A percentile compares a stretch with the other conserved stretches of the same genome.
phyloP scores from a whole-genome alignment of 1,140 invertebrate genomes.

The Apis laboriosa region DNA sequence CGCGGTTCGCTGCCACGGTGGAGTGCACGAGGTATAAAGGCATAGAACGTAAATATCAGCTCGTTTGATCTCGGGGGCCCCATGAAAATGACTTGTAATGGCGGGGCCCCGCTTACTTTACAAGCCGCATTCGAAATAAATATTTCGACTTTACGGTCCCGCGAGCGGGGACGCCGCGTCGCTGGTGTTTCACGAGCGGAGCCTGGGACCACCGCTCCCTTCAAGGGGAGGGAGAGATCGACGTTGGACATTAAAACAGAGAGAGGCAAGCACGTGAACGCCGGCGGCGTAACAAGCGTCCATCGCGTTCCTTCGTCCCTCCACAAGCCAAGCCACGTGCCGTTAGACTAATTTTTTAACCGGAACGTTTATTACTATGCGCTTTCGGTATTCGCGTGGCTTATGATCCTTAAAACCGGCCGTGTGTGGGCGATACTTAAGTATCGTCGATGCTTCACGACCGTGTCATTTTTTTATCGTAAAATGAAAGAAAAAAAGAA shows the following conservation, averaged over 20 bases:
- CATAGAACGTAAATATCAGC: constrained; percentile 69
- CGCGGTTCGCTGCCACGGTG: constrained; percentile 1
- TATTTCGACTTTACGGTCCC: constrained; percentile 72
- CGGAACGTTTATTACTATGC: background rate
- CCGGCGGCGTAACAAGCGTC: constrained; percentile 27
- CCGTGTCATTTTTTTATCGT: background rate
- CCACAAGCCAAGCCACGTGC: background rate
- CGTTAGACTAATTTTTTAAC: constrained; percentile 45
- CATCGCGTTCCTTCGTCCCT: background rate
- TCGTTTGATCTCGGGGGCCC: constrained; percentile 65
- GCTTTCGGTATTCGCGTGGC: constrained; percentile 11
- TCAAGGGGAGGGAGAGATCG: constrained; percentile 24
- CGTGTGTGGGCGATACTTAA: background rate
- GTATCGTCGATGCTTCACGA: background rate
- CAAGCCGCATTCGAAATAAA: constrained; percentile 72
- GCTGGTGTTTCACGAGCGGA: constrained; percentile 54
- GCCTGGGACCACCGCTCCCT: background rate
- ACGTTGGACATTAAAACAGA: constrained; percentile 60
- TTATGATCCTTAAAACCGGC: background rate
- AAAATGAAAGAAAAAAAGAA: too few relatives aligned
- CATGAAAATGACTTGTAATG: constrained; percentile 73
- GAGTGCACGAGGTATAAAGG: constrained; percentile 57
- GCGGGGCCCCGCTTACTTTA: constrained; percentile 70
- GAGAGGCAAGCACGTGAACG: constrained; percentile 46
- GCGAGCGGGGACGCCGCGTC: constrained; percentile 56